phyloP scores from a whole-genome alignment of 2,113 vertebrate species.

The Prunella himalayana region DNA sequence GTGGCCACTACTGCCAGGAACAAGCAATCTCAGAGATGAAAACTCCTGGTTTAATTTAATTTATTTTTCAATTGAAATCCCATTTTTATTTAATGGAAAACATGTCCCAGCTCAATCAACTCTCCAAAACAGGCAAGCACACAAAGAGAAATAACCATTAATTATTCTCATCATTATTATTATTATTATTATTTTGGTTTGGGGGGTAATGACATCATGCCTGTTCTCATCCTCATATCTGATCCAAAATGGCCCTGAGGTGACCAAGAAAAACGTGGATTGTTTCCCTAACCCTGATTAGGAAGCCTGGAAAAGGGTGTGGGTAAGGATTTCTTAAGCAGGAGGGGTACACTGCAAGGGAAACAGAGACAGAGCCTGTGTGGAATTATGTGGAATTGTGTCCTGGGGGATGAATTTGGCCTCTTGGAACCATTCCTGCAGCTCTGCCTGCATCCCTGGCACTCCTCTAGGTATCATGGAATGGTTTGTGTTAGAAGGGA shows the following conservation, averaged over 20 bases:
- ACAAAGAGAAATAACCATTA: not conserved
- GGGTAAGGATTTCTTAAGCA: not conserved
- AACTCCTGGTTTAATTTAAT: not conserved
- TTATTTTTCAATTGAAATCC: not conserved
- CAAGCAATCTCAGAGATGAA: not conserved
- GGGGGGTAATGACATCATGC: not conserved
- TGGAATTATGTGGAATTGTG: not conserved
- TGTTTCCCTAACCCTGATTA: slow-evolving; percentile 35
- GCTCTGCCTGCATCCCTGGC: not conserved
- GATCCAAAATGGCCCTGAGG: not conserved
- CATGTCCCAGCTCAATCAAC: not conserved
- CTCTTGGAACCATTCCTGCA: not conserved
- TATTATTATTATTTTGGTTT: not conserved
- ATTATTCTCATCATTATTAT: not conserved
- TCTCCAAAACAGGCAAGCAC: not conserved
- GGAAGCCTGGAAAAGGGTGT: slow-evolving; percentile 15
- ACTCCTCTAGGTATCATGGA: fast-evolving
- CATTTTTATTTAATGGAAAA: not conserved
- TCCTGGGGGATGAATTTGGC: not conserved
- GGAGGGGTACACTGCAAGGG: not conserved
- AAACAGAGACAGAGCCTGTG: not conserved
- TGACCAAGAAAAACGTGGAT: slow-evolving; percentile 9
- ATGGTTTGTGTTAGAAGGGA: not conserved
- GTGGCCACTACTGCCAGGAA: not conserved
- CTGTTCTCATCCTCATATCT: slow-evolving; percentile 7